Percentiles rank a stretch among this genome's conserved stretches.
phyloP scores from a whole-genome alignment of 2,113 vertebrate genomes.

The Aphelocoma coerulescens region DNA sequence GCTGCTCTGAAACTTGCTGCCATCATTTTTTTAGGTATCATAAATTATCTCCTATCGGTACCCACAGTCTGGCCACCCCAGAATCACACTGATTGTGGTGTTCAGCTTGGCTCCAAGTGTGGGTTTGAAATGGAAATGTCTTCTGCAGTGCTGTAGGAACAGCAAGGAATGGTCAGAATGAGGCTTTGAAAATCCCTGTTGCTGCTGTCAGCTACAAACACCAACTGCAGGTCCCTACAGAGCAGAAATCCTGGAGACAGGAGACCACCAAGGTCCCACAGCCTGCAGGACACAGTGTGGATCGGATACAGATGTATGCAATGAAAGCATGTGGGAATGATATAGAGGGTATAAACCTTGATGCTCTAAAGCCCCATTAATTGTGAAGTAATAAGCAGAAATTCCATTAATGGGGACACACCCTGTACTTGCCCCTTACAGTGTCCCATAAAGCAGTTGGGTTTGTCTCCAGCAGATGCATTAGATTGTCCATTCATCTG shows the following conservation, averaged over 20 bases:
- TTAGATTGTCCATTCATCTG: neutral
- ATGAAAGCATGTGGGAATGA: neutral
- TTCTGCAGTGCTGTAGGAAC: neutral
- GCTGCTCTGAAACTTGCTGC: neutral
- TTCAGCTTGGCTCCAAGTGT: neutral
- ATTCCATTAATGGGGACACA: neutral
- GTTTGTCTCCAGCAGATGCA: neutral
- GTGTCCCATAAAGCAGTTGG: neutral
- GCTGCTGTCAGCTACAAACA: neutral
- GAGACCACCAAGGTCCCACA: neutral
- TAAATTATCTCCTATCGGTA: neutral
- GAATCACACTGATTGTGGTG: neutral
- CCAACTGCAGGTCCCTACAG: neutral
- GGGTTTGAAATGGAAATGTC: neutral
- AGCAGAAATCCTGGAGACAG: neutral
- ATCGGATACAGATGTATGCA: fast-evolving
- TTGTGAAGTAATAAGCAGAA: neutral
- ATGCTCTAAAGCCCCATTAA: neutral
- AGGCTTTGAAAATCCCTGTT: neutral
- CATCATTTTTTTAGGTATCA: neutral
- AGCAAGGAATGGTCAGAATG: neutral
- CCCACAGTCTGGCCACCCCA: neutral
- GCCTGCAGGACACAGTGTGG: neutral
- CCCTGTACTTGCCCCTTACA: neutral
- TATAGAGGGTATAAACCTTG: neutral